phyloP scores from a whole-genome alignment of 2,113 vertebrate species.

The Leucoraja erinaceus region DNA sequence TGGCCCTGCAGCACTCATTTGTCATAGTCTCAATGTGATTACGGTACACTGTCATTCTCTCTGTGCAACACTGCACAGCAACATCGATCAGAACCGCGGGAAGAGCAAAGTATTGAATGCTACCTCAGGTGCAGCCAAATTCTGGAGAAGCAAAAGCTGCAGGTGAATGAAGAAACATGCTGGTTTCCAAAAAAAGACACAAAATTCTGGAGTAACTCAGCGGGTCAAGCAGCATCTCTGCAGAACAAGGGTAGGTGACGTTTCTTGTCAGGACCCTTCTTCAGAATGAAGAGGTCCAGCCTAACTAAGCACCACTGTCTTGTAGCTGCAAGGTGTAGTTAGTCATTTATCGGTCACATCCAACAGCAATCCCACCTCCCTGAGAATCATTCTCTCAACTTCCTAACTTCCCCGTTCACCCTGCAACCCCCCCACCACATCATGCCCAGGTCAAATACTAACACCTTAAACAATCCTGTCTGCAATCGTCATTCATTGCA shows the following conservation, averaged over 20 bases:
- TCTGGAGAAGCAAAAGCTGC: not conserved
- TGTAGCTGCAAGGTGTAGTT: not conserved
- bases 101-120: not conserved
- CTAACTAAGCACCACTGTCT: not conserved
- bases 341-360: not conserved
- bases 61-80: not conserved
- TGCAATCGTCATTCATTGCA: not conserved
- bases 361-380: not conserved
- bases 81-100: not conserved
- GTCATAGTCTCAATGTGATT: too few relatives aligned
- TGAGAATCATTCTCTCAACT: too few relatives aligned
- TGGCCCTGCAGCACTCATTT: too few relatives aligned
- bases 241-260: too few relatives aligned
- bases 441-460: not conserved
- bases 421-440: too few relatives aligned
- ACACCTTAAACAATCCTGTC: not conserved
- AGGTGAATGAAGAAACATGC: not conserved
- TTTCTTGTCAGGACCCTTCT: too few relatives aligned
- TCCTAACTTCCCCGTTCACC: too few relatives aligned
- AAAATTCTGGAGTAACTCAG: too few relatives aligned
- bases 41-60: too few relatives aligned
- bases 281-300: not conserved
- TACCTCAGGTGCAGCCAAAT: not conserved
- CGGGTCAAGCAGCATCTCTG: too few relatives aligned
- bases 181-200: too few relatives aligned